Conservation (phyloP, 2,113 vertebrate genomes). For the Pteropus alecto region DNA sequence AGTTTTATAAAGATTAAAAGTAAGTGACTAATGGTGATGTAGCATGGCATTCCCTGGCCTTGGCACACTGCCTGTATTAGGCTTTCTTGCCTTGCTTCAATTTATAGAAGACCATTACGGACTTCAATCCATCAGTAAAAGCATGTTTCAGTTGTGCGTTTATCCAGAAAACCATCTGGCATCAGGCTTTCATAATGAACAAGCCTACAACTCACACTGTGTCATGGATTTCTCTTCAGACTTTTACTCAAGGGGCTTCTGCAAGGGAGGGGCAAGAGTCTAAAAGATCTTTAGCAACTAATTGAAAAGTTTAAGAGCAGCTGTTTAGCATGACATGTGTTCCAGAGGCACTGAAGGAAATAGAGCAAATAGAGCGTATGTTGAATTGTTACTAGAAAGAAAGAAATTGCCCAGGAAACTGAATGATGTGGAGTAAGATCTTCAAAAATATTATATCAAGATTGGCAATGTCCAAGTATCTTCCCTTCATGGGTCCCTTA, state of each 20-base stretch:
- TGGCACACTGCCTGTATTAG: neutral
- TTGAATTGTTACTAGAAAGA: neutral
- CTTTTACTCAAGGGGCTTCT: neutral
- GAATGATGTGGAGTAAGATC: neutral
- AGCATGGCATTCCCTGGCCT: neutral
- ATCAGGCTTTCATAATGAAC: neutral
- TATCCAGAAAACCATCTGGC: neutral
- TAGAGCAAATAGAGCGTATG: neutral
- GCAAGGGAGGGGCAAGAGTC: neutral
- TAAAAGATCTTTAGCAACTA: neutral
- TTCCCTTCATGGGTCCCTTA: neutral
- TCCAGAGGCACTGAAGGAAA: neutral
- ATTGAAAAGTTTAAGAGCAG: neutral
- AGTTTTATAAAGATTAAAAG: neutral
- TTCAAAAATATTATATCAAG: neutral
- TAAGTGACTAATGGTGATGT: neutral
- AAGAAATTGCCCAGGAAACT: neutral
- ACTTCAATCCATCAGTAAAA: neutral
- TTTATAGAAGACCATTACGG: neutral
- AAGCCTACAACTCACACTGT: fast-evolving
- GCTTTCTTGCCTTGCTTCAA: neutral
- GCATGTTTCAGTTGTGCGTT: neutral
- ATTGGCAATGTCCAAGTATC: neutral
- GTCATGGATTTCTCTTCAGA: neutral
- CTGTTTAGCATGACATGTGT: neutral